Base-by-base conservation (phyloP, 2,113 vertebrate species). In the Hyperoodon ampullatus region DNA sequence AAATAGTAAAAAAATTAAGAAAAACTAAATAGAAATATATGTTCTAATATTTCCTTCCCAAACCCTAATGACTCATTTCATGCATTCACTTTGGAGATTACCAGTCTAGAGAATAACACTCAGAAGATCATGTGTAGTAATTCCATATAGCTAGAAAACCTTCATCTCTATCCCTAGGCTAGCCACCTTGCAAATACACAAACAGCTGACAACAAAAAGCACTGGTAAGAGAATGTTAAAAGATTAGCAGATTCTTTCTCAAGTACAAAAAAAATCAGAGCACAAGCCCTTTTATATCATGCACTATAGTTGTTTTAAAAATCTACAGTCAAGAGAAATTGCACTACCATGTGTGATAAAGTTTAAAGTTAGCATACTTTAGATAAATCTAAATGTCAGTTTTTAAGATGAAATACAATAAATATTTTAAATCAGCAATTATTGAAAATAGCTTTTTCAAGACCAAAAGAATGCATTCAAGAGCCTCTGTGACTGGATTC, bases 191-290 rank as follows among this genome's bases (percentile, higher is more conserved):
- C 19, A 66, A 93, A 92, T 42, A 93, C 28, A 93, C 61, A 86
- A 92, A 96, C 5, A 93, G 44, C 71, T 97, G 28, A 35, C 39
- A 88, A 90, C 83, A 95, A 94, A 90, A 81, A 85, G 18, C 39
- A 94, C 44, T 60, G 61, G 81, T 16, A 93, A 96, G 53, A 94
- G 16, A 95, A 75, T 63, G n/a, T 88, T 77, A 77, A 97, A 92
- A 94, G 28, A 94, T 93, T 71, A 90, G 72, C 30, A 75, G 92
- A 55, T 47, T 93, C 12, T 75, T 92, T 83, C 23, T 93, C 33
- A 96, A 84, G 28, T 58, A 42, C 47, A 84, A 72, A 80, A 75
- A 75, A 80, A 58, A 90, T 47, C 2, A 75, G 92, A 85, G 24
- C 44, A 85, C 7, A 74, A 72, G 28, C 6, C 39, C 10, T 88